Conservation (phyloP, 2,113 vertebrate species). For the Thamnaconus septentrionalis region DNA sequence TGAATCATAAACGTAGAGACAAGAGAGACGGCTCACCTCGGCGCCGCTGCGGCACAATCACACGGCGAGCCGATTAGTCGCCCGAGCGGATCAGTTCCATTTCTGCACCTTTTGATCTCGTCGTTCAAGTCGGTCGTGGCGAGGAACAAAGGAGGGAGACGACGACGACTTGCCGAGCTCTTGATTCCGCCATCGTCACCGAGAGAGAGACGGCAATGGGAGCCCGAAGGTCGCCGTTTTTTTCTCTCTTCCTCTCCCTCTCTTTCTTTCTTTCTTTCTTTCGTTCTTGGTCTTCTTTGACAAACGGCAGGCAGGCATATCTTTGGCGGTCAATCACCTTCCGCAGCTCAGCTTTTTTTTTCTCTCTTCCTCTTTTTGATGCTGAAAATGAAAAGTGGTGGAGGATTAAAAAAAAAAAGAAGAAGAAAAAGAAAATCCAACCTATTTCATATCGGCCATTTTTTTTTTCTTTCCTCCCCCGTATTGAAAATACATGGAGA, state of each 20-base stretch:
- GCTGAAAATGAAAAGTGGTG: slow-evolving; percentile 1
- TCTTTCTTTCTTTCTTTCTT: not conserved
- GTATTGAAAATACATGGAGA: slow-evolving; percentile 47
- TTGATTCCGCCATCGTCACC: slow-evolving; percentile 5
- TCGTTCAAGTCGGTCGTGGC: slow-evolving; percentile 25
- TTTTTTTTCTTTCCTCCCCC: slow-evolving; percentile 12
- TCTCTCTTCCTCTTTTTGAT: slow-evolving; percentile 1
- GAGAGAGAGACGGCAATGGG: slow-evolving; percentile 54
- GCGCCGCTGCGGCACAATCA: slow-evolving; percentile 5
- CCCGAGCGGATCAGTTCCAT: slow-evolving; percentile 8
- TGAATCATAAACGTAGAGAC: too few relatives aligned
- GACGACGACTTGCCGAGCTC: slow-evolving; percentile 22
- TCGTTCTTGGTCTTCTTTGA: slow-evolving; percentile 6
- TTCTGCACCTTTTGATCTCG: slow-evolving; percentile 62
- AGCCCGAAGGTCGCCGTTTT: slow-evolving; percentile 30
- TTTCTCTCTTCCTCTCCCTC: slow-evolving; percentile 20
- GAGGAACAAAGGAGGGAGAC: slow-evolving; percentile 34
- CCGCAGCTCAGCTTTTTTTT: slow-evolving; percentile 14
- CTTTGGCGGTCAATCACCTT: slow-evolving; percentile 5
- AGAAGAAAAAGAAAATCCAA: not conserved
- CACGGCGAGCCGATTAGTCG: slow-evolving; percentile 23
- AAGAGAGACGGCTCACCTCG: slow-evolving; percentile 14
- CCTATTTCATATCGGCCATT: too few relatives aligned
- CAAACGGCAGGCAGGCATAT: slow-evolving; percentile 9
- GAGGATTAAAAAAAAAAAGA: slow-evolving; percentile 19